Evolutionary conservation across 1,140 invertebrate genomes (phyloP), one percentile per base, ranked within the genome.

Genomic region (Heliothis virescens): DNA sequence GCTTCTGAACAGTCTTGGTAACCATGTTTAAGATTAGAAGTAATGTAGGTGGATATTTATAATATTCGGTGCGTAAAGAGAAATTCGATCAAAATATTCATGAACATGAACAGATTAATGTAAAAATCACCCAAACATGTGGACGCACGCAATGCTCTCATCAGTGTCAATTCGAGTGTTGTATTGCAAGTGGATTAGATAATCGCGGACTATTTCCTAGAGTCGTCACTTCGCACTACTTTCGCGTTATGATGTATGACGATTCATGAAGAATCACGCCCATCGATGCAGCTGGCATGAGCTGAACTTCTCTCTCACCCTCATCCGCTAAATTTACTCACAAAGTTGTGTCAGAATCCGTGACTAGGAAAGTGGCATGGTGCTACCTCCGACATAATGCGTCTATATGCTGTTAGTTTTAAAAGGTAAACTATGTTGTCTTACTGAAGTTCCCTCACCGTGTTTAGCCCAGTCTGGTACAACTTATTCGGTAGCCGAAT

Each of bases 251-350:
- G 21, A 26, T 2, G 1, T 2, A 26, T 26, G 85, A 83, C 78
- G 67, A 73, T 69, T 72, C n/a, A 69, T 74, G 34, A 75, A 53
- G 82, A 80, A 80, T 83, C n/a, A 75, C 57, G 47, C 59, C 60
- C 52, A 79, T 12, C 79, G n/a, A 80, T 26, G 74, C n/a, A 76
- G 60, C n/a, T 81, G 75, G 80, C 82, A 85, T 83, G 82, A 86
- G n/a, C 80, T 80, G 67, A 76, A 85, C 90, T 91, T 90, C 87
- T 88, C 85, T 77, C 69, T 84, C n/a, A n/a, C n/a, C n/a, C n/a
- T n/a, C n/a, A 86, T 85, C 77, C 82, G 80, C 65, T 82, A 82
- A 87, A 65, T 76, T 76, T 86, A 84, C 79, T 62, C 82, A 82
- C 85, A 85, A 82, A 85, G 79, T 69, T 41, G 63, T 34, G 80